Evolutionary conservation across 2,797 vertebrate genomes (phyloP), one percentile per base, ranked within the genome.

Genomic region (Parauchenoglanis ngamensis): DNA sequence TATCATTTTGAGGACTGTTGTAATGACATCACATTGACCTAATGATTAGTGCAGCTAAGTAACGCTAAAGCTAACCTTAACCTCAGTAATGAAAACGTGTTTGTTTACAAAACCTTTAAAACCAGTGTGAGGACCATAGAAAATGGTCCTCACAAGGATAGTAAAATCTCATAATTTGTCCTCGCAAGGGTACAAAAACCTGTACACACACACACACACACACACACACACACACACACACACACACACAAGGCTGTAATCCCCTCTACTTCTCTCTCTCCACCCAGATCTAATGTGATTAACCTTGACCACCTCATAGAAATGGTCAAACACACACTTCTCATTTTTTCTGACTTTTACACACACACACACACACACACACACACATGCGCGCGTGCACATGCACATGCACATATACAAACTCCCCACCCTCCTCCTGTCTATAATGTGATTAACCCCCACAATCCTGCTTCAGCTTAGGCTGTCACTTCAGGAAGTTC

Each of bases 401-500:
- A 67, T 19, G 73, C 77, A 25, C 87, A 67, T 19, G 73, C 75
- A 44, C 46, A 79, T 73, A 52, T 40, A 84, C 49, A 82, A 68
- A 21, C 86, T 84, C 68, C 52, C 77, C 70, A 68, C 84, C 77
- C 84, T 85, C 87, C 83, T 87, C 65, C 76, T 89, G 75, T 84
- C 67, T 85, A 28, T 95, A 94, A 95, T 94, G 91, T 92, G 92
- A 95, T 95, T 94, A 95, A 91, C 86, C 93, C 92, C 89, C 93
- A 94, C 94, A 92, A 92, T 91, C 86, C 92, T 92, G 82, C 83
- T 23, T 86, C 83, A 89, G 84, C 77, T 85, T 76, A 85, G 86
- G 31, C 86, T 87, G 90, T 91, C 87, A 92, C 89, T 84, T 87
- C 88, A 92, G 92, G 90, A 92, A 92, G 92, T 89, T 89, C 46